Evolutionary conservation across 2,888 invertebrate genomes (phyloP).

Genomic region (Atherix ibis): DNA sequence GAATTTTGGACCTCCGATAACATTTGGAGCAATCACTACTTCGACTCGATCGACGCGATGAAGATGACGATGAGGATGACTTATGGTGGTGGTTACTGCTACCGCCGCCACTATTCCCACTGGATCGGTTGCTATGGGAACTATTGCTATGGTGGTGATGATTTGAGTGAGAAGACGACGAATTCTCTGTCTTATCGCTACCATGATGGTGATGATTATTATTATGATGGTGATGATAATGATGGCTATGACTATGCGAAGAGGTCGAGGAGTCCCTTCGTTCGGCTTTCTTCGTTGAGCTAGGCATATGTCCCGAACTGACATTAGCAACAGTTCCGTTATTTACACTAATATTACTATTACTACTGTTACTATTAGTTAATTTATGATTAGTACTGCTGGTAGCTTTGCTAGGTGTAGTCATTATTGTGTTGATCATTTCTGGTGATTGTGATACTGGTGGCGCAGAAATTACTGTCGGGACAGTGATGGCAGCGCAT

Average conservation of each 20-base stretch:
- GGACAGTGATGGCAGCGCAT: neutral
- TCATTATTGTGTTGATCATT: neutral
- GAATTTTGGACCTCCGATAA: conserved; percentile 51
- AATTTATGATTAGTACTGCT: neutral
- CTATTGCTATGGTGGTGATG: neutral
- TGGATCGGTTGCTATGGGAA: neutral
- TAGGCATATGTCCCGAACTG: no score
- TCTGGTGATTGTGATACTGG: neutral
- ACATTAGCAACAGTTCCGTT: no score
- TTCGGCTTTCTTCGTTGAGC: no score
- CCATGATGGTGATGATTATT: no score
- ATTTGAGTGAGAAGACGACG: no score
- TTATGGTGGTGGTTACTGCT: conserved; percentile 12
- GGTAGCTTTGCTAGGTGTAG: neutral
- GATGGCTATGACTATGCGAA: conserved; percentile 10
- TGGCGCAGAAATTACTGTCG: neutral
- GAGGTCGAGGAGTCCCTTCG: neutral
- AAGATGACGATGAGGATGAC: conserved; percentile 16
- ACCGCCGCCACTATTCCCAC: neutral
- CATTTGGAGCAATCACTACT: conserved; percentile 43
- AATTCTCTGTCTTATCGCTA: no score
- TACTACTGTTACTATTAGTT: no score
- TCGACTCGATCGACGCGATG: conserved; percentile 16
- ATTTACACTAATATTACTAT: no score
- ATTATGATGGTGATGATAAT: conserved; percentile 12